Evolutionary conservation across 1,140 invertebrate genomes (phyloP).

Genomic region (Atta colombica): DNA sequence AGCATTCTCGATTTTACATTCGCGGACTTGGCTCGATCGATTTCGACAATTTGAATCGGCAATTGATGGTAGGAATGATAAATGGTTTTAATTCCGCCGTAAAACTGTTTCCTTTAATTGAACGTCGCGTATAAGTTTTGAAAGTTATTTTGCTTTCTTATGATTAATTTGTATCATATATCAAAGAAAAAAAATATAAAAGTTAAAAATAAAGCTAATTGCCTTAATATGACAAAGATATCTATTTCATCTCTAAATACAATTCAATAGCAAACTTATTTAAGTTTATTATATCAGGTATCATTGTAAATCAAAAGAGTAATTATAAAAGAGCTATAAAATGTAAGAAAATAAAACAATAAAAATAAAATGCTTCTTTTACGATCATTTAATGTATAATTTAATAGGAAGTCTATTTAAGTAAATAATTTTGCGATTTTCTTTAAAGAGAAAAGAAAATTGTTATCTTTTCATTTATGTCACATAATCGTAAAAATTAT

Average conservation of each 20-base stretch:
- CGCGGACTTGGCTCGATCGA: slow-evolving; percentile 9
- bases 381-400: slow-evolving; percentile 11
- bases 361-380: slow-evolving; percentile 1
- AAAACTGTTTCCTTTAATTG: slow-evolving; percentile 19
- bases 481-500: neutral
- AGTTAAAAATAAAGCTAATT: neutral
- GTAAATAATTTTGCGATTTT: neutral
- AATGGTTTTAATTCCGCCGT: slow-evolving; percentile 31
- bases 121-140: neutral
- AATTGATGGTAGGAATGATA: slow-evolving; percentile 18
- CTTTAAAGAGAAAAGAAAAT: neutral
- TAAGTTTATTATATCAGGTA: slow-evolving; percentile 1
- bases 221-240: neutral
- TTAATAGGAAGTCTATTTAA: neutral
- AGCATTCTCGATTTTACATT: slow-evolving; percentile 37
- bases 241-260: neutral
- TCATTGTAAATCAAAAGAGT: slow-evolving; percentile 25
- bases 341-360: slow-evolving; percentile 27
- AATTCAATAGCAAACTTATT: neutral
- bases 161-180: neutral
- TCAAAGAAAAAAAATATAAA: neutral
- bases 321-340: slow-evolving; percentile 35
- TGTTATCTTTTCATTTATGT: neutral
- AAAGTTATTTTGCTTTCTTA: neutral
- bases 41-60: slow-evolving; percentile 36